Evolutionary conservation across 2,888 invertebrate species (phyloP).

Genomic region (Patella pellucida): DNA sequence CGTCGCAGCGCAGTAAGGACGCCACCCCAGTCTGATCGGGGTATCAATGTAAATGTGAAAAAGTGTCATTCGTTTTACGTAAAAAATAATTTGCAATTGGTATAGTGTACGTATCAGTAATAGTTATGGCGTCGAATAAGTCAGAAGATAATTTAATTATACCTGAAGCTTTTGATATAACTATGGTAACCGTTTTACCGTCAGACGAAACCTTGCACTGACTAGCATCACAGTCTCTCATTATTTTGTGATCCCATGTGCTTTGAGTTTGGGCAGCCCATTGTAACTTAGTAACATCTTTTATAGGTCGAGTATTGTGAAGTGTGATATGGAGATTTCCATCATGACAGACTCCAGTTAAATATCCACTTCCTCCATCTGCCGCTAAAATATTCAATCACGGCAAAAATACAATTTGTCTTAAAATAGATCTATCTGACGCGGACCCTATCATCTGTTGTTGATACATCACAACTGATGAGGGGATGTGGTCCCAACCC

Average conservation of each 20-base stretch:
- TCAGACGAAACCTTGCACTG: slow-evolving; percentile 44
- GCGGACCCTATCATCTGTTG: too few species aligned
- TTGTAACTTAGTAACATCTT: slow-evolving; percentile 40
- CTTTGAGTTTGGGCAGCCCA: slow-evolving; percentile 41
- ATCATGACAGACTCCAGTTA: slow-evolving; percentile 46
- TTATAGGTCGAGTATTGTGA: slow-evolving; percentile 47
- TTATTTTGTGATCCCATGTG: slow-evolving; percentile 33
- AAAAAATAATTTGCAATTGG: too few species aligned
- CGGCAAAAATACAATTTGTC: too few species aligned
- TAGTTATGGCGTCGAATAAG: too few species aligned
- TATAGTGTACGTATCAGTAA: too few species aligned
- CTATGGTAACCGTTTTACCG: slow-evolving; percentile 43
- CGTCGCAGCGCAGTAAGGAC: too few species aligned
- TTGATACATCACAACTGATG: too few species aligned
- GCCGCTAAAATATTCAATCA: slow-evolving; percentile 33
- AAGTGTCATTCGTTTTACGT: too few species aligned
- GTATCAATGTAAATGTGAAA: too few species aligned
- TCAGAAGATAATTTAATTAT: not conserved
- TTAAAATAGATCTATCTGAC: too few species aligned
- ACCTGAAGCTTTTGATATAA: slow-evolving; percentile 48
- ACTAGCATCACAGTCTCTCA: slow-evolving; percentile 42
- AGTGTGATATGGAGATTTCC: slow-evolving; percentile 42
- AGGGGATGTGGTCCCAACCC: too few species aligned
- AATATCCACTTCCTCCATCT: slow-evolving; percentile 51
- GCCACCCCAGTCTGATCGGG: too few species aligned